A percentile compares a stretch with the other conserved stretches of the same genome.
phyloP scores from a whole-genome alignment of 2,888 invertebrate species.

The Rhopalosiphum nymphaeae region DNA sequence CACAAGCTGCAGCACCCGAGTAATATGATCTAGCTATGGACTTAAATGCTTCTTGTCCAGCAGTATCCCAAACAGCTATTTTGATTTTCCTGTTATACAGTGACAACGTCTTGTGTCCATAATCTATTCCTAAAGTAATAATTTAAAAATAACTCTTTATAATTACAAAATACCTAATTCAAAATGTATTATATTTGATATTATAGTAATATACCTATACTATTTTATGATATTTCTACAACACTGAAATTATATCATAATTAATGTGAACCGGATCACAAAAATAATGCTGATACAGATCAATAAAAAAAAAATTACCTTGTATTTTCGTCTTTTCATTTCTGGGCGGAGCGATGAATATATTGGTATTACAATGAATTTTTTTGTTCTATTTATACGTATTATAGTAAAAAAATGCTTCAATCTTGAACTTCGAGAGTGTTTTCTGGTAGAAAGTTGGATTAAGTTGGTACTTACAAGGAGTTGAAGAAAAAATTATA shows the following conservation, averaged over 20 bases:
- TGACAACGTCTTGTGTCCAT: constrained; percentile 85
- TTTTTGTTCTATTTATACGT: too few relatives aligned
- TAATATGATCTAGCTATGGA: constrained; percentile 99
- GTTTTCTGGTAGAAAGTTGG: too few relatives aligned
- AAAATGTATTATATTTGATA: neutral
- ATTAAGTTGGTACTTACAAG: too few relatives aligned
- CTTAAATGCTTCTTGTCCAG: constrained; percentile 99
- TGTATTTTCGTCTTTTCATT: neutral
- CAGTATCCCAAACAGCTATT: constrained; percentile 99
- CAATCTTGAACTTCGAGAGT: too few relatives aligned
- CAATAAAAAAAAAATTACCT: neutral
- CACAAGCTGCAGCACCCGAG: constrained; percentile 97
- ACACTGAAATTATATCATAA: neutral
- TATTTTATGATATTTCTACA: neutral
- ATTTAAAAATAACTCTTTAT: neutral
- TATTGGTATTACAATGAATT: too few relatives aligned
- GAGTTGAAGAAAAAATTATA: too few relatives aligned
- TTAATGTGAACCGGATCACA: neutral
- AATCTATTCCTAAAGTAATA: constrained; percentile 49
- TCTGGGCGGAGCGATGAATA: neutral
- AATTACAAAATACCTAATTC: neutral
- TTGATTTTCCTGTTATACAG: constrained; percentile 98
- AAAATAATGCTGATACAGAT: neutral
- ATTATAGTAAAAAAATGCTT: too few relatives aligned
- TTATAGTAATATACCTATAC: neutral